These are phyloP conservation scores for Hydractinia symbiolongicarpus DNA, from an alignment of 30 jellyfish, hydroid and myxozoan species.

Conservation along the genomic window DNA sequence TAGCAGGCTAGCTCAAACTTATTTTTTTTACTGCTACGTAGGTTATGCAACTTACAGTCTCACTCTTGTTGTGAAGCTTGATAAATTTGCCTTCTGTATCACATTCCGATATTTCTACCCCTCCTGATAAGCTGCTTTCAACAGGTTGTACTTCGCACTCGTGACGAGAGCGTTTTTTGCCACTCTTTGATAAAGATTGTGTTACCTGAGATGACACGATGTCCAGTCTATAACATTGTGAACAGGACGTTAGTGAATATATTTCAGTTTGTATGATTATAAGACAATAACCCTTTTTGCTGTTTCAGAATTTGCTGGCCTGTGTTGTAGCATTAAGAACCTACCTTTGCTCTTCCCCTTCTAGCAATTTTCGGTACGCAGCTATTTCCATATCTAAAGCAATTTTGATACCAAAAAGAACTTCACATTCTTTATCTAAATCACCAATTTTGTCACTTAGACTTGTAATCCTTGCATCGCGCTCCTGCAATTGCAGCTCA, in stretches of 20 bases:
- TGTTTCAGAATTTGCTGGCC: too few species aligned
- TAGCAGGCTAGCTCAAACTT: too few species aligned
- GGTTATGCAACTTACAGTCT: constrained; percentile 33
- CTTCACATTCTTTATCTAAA: constrained; percentile 65
- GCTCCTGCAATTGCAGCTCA: constrained; percentile 43
- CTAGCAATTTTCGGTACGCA: constrained; percentile 81
- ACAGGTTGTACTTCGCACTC: constrained; percentile 47
- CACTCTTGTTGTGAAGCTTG: constrained; percentile 52
- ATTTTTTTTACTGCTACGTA: too few species aligned
- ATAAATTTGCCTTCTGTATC: constrained; percentile 78
- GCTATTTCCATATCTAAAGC: constrained; percentile 85
- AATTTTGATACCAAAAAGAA: constrained; percentile 58
- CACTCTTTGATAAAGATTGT: constrained; percentile 36
- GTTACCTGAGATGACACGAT: constrained; percentile 36
- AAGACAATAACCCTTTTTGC: too few species aligned
- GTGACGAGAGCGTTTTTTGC: constrained; percentile 59
- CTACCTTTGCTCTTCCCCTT: constrained; percentile 95
- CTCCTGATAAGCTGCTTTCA: constrained; percentile 53
- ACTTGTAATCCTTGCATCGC: constrained; percentile 34
- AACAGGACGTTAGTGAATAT: too few species aligned
- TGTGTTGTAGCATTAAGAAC: background rate
- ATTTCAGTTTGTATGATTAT: too few species aligned
- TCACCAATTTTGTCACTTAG: constrained; percentile 52
- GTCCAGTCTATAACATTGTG: constrained; percentile 43
- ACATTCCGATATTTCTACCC: constrained; percentile 64